phyloP scores from a whole-genome alignment of 2,888 invertebrate species.

The Laothoe populi region DNA sequence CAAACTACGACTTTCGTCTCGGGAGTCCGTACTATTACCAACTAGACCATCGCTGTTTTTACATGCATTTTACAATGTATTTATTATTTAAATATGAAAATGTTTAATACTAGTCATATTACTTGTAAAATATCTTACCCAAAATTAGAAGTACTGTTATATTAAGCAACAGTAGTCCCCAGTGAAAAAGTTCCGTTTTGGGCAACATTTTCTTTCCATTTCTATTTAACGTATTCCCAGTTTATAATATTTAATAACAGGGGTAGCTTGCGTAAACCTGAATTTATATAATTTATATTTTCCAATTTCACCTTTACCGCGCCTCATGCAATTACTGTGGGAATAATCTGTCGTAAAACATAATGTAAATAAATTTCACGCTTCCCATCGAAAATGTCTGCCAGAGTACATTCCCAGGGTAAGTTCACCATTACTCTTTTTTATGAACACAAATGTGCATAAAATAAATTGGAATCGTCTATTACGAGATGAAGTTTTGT shows the following conservation, averaged over 20 bases:
- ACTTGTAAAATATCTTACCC: no score
- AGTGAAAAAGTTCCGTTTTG: neutral
- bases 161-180: neutral
- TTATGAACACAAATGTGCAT: neutral
- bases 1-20: no score
- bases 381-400: constrained; percentile 20
- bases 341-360: constrained; percentile 60
- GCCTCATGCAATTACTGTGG: constrained; percentile 48
- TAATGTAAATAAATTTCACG: constrained; percentile 64
- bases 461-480: neutral
- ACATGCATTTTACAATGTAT: no score
- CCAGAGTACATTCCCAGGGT: neutral
- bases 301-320: constrained; percentile 46
- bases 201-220: constrained; percentile 6
- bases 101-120: no score
- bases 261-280: neutral
- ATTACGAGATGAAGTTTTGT: neutral
- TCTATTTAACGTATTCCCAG: neutral
- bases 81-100: no score
- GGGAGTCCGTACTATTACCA: no score
- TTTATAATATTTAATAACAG: constrained; percentile 20
- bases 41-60: no score
- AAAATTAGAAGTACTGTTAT: no score
- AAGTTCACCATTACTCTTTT: neutral
- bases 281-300: constrained; percentile 36